A percentile compares a stretch with the other conserved stretches of the same genome.
Evolutionary conservation across 2,888 invertebrate genomes (phyloP).

Genomic region (Atethmia centrago): DNA sequence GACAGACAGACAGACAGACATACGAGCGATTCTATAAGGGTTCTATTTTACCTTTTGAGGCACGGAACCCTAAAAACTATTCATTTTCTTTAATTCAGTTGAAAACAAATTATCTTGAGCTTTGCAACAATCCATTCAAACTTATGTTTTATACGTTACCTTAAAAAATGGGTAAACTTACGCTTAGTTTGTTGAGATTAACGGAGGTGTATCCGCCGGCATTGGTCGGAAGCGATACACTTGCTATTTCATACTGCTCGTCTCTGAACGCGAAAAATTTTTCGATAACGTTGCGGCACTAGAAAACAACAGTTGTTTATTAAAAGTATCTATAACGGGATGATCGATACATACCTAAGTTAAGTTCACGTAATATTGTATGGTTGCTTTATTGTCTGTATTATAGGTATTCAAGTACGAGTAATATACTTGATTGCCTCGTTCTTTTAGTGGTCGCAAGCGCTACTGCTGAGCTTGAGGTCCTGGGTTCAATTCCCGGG

Average conservation of each 20-base stretch:
- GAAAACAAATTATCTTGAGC: neutral
- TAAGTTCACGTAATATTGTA: neutral
- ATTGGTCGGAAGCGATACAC: slow-evolving; percentile 88
- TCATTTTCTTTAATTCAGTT: neutral
- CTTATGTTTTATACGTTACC: neutral
- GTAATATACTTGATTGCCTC: no score
- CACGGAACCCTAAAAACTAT: no score
- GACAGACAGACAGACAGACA: no score
- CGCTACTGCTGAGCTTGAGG: no score
- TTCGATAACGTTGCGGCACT: slow-evolving; percentile 91
- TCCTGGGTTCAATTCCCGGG: no score
- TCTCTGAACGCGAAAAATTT: slow-evolving; percentile 92
- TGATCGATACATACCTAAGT: neutral
- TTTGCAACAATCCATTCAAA: neutral
- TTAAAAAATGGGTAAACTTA: slow-evolving; percentile 24
- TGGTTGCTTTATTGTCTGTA: neutral
- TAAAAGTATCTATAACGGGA: no score
- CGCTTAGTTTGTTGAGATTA: slow-evolving; percentile 92
- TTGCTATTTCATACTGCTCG: slow-evolving; percentile 90
- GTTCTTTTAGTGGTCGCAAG: no score
- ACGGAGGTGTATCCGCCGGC: slow-evolving; percentile 94
- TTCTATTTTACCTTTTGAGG: no score
- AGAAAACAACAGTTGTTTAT: slow-evolving; percentile 48
- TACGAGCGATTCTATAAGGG: no score
- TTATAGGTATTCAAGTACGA: no score